phyloP scores from a whole-genome alignment of 2,888 invertebrate genomes.

The Zele albiditarsus region DNA sequence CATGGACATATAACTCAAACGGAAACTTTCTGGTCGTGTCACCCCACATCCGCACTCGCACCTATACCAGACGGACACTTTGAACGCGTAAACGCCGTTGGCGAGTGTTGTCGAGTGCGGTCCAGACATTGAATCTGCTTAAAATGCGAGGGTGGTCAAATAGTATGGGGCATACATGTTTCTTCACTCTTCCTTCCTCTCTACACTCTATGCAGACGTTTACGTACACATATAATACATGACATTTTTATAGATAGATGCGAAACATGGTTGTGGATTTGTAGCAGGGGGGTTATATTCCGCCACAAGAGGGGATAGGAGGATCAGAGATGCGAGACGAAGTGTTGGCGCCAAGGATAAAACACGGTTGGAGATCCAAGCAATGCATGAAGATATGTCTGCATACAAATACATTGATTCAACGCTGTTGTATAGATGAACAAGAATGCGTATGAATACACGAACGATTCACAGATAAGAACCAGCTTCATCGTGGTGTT shows the following conservation, averaged over 20 bases:
- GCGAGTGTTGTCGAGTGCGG: constrained; percentile 9
- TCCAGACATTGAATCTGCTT: constrained; percentile 40
- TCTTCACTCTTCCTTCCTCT: constrained; percentile 15
- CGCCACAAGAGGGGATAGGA: constrained; percentile 3
- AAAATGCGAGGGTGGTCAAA: constrained; percentile 51
- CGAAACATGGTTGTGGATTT: constrained; percentile 34
- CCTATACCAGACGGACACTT: background rate
- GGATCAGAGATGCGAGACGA: constrained; percentile 29
- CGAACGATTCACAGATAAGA: no score
- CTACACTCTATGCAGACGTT: background rate
- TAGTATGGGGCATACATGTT: constrained; percentile 10
- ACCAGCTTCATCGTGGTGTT: no score
- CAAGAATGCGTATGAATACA: no score
- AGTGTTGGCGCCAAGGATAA: constrained; percentile 33
- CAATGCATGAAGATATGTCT: constrained; percentile 16
- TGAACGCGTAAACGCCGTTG: constrained; percentile 14
- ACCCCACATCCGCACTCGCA: constrained; percentile 23
- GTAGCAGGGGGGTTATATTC: constrained; percentile 13
- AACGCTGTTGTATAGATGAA: constrained; percentile 45
- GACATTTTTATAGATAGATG: background rate
- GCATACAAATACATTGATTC: constrained; percentile 36
- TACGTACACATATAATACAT: background rate
- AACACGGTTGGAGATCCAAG: background rate
- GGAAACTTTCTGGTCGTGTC: constrained; percentile 50
- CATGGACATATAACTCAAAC: constrained; percentile 51